Conservation (phyloP, 2,113 vertebrate genomes). For the Dendropsophus ebraccatus region DNA sequence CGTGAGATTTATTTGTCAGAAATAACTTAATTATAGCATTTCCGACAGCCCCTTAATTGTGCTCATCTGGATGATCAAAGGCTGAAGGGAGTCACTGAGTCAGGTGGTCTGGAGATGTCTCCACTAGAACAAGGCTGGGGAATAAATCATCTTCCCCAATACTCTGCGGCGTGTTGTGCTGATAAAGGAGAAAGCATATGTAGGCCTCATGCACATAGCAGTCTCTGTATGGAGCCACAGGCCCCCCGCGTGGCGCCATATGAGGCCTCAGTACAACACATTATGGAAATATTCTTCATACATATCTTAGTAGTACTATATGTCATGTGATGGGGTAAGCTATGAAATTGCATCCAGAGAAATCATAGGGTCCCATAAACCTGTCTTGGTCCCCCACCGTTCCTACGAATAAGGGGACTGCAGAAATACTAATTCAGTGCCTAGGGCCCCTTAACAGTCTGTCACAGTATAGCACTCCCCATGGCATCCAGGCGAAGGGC, state of each 20-base stretch:
- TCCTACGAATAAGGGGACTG: no score
- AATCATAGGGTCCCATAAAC: no score
- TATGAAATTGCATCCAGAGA: no score
- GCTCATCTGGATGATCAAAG: constrained; percentile 47
- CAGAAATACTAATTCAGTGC: no score
- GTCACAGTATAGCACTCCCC: no score
- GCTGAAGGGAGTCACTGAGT: background rate
- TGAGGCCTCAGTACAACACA: background rate
- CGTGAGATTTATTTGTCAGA: constrained; percentile 49
- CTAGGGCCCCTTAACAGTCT: no score
- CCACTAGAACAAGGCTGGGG: background rate
- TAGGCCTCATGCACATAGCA: background rate
- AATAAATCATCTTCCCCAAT: background rate
- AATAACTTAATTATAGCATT: constrained; percentile 35
- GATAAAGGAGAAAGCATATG: background rate
- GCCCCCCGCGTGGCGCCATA: background rate
- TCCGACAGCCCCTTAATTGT: constrained; percentile 39
- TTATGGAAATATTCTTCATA: background rate
- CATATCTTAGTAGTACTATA: no score
- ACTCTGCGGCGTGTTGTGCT: background rate
- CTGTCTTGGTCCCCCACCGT: no score
- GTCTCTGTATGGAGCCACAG: background rate
- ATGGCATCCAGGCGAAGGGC: no score
- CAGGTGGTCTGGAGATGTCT: constrained; percentile 5
- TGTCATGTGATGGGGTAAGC: no score